Evolutionary conservation across 2,113 vertebrate genomes (phyloP).

Genomic region (Bubo bubo): DNA sequence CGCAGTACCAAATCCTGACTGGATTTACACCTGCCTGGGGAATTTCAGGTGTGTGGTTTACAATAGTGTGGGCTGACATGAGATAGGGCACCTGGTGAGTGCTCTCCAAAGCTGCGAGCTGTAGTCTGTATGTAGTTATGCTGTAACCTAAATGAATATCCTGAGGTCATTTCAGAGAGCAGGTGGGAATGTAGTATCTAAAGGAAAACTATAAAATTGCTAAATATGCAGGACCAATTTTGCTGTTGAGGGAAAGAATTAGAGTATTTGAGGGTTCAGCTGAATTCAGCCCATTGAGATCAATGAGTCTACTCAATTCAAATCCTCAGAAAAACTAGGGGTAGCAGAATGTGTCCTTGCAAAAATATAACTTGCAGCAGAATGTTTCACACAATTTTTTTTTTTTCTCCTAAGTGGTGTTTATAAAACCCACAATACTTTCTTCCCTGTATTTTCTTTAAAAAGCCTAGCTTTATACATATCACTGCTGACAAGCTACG

Average conservation of each 20-base stretch:
- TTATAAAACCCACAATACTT: conserved; percentile 7
- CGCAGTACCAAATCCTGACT: accelerated
- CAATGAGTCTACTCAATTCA: background rate
- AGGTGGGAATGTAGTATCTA: background rate
- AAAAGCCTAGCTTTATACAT: conserved; percentile 5
- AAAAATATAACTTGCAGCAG: background rate
- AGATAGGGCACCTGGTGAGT: background rate
- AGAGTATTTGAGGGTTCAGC: background rate
- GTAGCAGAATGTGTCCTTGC: background rate
- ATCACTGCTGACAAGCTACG: background rate
- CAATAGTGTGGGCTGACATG: accelerated
- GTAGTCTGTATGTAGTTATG: accelerated
- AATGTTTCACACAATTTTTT: background rate
- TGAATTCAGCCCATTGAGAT: background rate
- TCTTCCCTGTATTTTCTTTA: conserved; percentile 17
- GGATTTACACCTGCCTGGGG: background rate
- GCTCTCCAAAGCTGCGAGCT: background rate
- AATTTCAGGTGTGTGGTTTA: accelerated
- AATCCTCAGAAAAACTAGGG: background rate
- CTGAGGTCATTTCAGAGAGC: too few relatives aligned
- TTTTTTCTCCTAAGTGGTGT: background rate
- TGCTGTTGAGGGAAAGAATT: background rate
- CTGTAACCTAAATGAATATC: background rate
- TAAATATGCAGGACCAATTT: too few relatives aligned
- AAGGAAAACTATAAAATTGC: background rate